A percentile compares a stretch with the other conserved stretches of the same genome.
These are phyloP conservation scores for Polydrusus pterygomalis DNA, from an alignment of 2,888 invertebrate species.

Conservation along the genomic window DNA sequence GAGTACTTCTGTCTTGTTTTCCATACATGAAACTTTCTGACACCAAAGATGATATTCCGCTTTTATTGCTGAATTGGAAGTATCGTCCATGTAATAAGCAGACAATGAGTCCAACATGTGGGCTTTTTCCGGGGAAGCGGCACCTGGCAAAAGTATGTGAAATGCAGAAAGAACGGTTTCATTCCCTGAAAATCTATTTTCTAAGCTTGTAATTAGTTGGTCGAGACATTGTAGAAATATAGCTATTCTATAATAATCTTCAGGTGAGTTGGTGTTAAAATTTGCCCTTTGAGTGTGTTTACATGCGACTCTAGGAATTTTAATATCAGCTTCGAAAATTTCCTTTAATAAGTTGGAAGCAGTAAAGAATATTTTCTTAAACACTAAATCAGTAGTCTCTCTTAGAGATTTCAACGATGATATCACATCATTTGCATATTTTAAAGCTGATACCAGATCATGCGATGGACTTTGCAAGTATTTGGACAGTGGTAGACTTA, in stretches of 20 bases:
- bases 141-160: not conserved
- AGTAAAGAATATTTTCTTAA: too few relatives aligned
- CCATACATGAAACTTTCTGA: not conserved
- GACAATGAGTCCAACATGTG: too few relatives aligned
- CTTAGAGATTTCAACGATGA: not conserved
- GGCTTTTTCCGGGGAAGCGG: too few relatives aligned
- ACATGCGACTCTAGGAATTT: not conserved
- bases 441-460: constrained; percentile 1
- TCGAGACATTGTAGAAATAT: constrained; percentile 30
- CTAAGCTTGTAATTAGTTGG: constrained; percentile 28
- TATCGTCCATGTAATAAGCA: constrained; percentile 27
- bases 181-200: constrained; percentile 26
- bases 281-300: not conserved
- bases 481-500: too few relatives aligned
- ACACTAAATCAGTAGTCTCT: not conserved
- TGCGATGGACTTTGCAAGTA: too few relatives aligned
- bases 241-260: constrained; percentile 19
- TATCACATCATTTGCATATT: not conserved
- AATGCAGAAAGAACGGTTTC: not conserved
- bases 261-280: constrained; percentile 15
- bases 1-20: constrained; percentile 32
- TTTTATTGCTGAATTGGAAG: constrained; percentile 25
- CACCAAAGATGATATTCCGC: constrained; percentile 25
- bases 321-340: not conserved
- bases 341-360: not conserved